Conservation (phyloP, 2,113 vertebrate genomes). For the Pachyramphus minor region DNA sequence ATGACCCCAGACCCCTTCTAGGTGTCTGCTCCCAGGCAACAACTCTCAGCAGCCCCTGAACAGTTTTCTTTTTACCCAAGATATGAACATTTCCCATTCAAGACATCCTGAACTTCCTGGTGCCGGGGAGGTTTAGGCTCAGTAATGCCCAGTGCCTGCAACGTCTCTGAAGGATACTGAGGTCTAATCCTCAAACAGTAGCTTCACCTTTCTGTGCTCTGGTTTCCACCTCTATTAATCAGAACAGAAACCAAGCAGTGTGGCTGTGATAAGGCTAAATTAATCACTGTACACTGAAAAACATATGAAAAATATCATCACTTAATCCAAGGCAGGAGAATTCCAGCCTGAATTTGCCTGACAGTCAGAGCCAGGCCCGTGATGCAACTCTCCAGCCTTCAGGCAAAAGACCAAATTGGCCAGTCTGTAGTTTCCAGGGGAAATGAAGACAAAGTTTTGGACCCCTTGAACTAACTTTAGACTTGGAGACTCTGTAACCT, state of each 20-base stretch:
- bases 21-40: not conserved
- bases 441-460: conserved; percentile 1
- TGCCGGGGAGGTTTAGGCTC: not conserved
- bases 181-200: not conserved
- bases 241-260: not conserved
- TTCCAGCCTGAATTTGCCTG: not conserved
- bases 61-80: not conserved
- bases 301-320: not conserved
- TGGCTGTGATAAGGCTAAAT: conserved; percentile 7
- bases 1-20: not conserved
- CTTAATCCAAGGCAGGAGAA: not conserved
- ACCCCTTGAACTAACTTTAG: conserved; percentile 25
- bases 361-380: not conserved
- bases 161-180: not conserved
- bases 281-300: not conserved
- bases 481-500: conserved; percentile 17
- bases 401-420: conserved; percentile 9
- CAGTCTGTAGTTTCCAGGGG: not conserved
- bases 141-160: not conserved
- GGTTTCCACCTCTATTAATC: not conserved
- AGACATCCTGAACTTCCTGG: not conserved
- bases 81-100: not conserved
- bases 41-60: not conserved
- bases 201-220: not conserved
- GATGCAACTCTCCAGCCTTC: not conserved